Evolutionary conservation across 2,888 invertebrate species (phyloP), one percentile per base, ranked within the genome.

Genomic region (Nomada fucata): DNA sequence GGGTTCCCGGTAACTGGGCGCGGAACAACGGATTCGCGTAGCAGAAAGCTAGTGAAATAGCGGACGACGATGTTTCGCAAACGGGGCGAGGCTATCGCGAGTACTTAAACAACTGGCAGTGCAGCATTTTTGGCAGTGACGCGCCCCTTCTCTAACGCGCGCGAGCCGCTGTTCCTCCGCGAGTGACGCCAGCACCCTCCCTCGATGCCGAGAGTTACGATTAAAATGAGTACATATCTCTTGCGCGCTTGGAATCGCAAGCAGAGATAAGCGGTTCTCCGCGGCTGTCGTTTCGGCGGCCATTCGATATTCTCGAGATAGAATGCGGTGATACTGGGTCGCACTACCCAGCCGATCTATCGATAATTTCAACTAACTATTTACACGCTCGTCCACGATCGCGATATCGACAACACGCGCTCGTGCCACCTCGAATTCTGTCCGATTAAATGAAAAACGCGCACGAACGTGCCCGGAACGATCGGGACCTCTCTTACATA

Each of bases 311-410:
- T 42, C 57, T 18, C 57, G 11, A 7, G 57, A 57, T 42, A 69
- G 47, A 15, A 47, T 47, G n/a, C 53, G 36, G 57, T 26, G 68
- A 44, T 57, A 47, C 47, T 29, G 29, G 52, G 10, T 29, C 53
- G 53, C 26, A 23, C 20, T 44, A 47, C 44, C 44, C 42, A 26
- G 29, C 57, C 50, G 72, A 59, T 76, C 50, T 52, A 75, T 74
- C 76, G 65, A 84, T 67, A 87, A 88, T 88, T 88, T 88, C 84
- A 81, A 83, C 88, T 88, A 88, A 88, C 83, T 88, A 88, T 88
- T 71, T 88, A 88, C 86, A 88, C 65, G 57, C 55, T 57, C 75
- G 75, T 68, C 78, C 72, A 72, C 60, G 82, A 59, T 55, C 67
- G 60, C 60, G 23, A 52, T 50, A 57, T 65, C 63, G 29, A 50